phyloP scores from a whole-genome alignment of 2,113 vertebrate genomes.

The Polypterus bichir region DNA sequence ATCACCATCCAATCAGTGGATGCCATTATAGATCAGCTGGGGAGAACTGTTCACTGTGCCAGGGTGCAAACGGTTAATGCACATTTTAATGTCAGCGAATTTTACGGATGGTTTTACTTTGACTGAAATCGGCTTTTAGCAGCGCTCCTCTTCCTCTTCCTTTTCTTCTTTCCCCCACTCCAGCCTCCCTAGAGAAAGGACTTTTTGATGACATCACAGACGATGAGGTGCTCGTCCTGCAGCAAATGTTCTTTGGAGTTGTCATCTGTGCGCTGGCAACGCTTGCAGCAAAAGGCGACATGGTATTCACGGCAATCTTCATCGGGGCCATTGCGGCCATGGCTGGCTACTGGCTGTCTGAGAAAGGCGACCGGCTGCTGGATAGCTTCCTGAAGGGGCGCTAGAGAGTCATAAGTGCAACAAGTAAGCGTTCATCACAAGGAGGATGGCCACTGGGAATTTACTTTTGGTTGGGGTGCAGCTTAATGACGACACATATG shows the following conservation, averaged over 20 bases:
- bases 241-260: constrained; percentile 97
- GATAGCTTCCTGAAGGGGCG: constrained; percentile 86
- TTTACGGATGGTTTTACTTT: too few relatives aligned
- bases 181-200: constrained; percentile 75
- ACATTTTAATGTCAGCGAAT: too few relatives aligned
- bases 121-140: too few relatives aligned
- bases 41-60: too few relatives aligned
- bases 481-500: too few relatives aligned
- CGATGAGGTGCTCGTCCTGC: constrained; percentile 87
- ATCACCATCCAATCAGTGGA: too few relatives aligned
- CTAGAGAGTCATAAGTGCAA: constrained; percentile 19
- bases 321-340: constrained; percentile 88
- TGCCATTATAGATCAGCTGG: too few relatives aligned
- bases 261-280: constrained; percentile 91
- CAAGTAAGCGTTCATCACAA: not conserved
- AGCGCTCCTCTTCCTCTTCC: not conserved
- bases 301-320: constrained; percentile 97
- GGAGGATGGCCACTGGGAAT: too few relatives aligned
- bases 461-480: too few relatives aligned
- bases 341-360: constrained; percentile 93
- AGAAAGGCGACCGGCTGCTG: constrained; percentile 83
- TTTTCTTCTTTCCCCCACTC: not conserved
- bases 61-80: too few relatives aligned
- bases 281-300: constrained; percentile 86
- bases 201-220: constrained; percentile 89